These are phyloP conservation scores for Antedon mediterranea DNA, from an alignment of 53 echinoderm and acorn worm genomes.

Conservation along the genomic window DNA sequence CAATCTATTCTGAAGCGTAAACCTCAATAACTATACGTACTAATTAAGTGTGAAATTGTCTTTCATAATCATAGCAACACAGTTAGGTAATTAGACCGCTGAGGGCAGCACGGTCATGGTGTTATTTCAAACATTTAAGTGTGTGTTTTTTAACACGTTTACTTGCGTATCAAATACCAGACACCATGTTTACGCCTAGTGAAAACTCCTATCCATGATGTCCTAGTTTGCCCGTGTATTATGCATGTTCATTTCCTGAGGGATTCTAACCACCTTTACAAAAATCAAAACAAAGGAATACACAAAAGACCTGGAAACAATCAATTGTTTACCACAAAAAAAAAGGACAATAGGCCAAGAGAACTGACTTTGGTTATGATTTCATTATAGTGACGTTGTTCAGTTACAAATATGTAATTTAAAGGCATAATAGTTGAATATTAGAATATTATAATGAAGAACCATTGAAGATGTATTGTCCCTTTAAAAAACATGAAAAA, in stretches of 20 bases:
- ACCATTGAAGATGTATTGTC: no score
- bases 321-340: no score
- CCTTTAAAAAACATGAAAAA: no score
- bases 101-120: not conserved
- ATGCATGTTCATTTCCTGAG: not conserved
- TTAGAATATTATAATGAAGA: no score
- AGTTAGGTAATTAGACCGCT: not conserved
- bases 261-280: not conserved
- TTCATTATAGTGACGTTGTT: no score
- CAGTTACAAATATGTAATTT: no score
- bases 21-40: not conserved
- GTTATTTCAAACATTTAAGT: not conserved
- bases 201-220: not conserved
- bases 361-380: no score
- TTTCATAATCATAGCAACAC: not conserved
- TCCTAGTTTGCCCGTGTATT: no score
- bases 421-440: no score
- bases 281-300: not conserved
- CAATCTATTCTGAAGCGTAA: not conserved
- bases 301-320: not conserved
- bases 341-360: no score
- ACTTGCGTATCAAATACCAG: not conserved
- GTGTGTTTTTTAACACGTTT: not conserved
- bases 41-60: not conserved
- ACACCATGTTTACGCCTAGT: not conserved